Evolutionary conservation across 2,113 vertebrate genomes (phyloP).

Genomic region (Desmodus rotundus): DNA sequence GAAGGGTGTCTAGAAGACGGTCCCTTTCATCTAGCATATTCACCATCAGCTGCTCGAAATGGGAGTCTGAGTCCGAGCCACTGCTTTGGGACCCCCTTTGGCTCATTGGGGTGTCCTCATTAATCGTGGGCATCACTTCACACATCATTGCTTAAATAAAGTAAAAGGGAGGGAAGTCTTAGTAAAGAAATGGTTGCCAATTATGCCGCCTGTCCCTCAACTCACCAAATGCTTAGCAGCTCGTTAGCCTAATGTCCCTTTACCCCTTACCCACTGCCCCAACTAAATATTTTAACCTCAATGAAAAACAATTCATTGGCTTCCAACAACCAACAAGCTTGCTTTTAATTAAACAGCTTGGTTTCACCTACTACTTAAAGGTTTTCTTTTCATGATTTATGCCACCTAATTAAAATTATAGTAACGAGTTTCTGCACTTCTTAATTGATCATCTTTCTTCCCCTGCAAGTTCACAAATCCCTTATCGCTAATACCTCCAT

Average conservation of each 20-base stretch:
- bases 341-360: background rate
- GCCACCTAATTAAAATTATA: background rate
- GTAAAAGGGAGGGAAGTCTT: slow-evolving; percentile 36
- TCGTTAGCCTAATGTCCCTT: background rate
- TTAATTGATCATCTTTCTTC: background rate
- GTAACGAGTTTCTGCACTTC: background rate
- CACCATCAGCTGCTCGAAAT: slow-evolving; percentile 99
- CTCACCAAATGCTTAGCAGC: background rate
- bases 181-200: background rate
- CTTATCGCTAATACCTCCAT: background rate
- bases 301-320: background rate
- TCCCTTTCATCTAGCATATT: slow-evolving; percentile 99
- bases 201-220: background rate
- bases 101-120: slow-evolving; percentile 97
- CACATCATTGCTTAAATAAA: slow-evolving; percentile 95
- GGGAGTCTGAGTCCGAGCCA: slow-evolving; percentile 96
- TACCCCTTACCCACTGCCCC: background rate
- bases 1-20: slow-evolving; percentile 96
- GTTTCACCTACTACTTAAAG: background rate
- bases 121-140: slow-evolving; percentile 99
- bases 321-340: background rate
- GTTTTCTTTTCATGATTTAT: background rate
- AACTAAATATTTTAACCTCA: background rate
- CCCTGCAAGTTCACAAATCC: background rate
- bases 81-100: slow-evolving; percentile 98